Percentiles rank a stretch among this genome's conserved stretches.
These are phyloP conservation scores for Drosophila austrosaltans DNA, from an alignment of 2,888 invertebrate genomes.

Conservation along the genomic window DNA sequence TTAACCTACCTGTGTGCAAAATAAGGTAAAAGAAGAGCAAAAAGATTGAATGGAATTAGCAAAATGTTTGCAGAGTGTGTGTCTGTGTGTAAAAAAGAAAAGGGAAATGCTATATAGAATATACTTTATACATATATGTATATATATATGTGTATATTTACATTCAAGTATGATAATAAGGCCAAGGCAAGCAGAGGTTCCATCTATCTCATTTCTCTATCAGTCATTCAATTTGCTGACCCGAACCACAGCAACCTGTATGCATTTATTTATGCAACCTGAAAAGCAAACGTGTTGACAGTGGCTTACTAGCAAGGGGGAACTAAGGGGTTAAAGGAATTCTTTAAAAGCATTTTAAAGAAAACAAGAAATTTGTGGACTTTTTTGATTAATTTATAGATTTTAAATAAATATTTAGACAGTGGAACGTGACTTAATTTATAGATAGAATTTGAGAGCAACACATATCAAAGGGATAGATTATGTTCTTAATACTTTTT, in stretches of 20 bases:
- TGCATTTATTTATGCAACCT: constrained; percentile 2
- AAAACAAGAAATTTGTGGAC: too few relatives aligned
- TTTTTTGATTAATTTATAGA: too few relatives aligned
- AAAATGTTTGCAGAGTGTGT: constrained; percentile 10
- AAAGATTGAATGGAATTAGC: constrained; percentile 1
- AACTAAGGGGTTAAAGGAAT: background rate
- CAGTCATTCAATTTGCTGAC: constrained; percentile 19
- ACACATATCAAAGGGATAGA: too few relatives aligned
- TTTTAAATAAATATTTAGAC: too few relatives aligned
- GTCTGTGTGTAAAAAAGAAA: background rate
- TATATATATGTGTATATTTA: background rate
- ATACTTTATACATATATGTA: background rate
- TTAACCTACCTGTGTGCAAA: background rate
- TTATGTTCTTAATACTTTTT: too few relatives aligned
- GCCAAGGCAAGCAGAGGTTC: constrained; percentile 9
- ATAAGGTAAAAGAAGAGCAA: background rate
- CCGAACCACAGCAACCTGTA: background rate
- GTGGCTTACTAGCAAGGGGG: background rate
- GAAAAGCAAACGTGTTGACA: background rate
- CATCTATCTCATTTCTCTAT: constrained; percentile 9
- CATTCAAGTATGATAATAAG: background rate
- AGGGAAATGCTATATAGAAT: background rate
- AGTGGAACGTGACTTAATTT: too few relatives aligned
- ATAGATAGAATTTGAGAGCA: too few relatives aligned
- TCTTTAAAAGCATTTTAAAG: too few relatives aligned